These are phyloP conservation scores for Drosophila cracens DNA, from an alignment of 2,888 invertebrate species.

Conservation along the genomic window DNA sequence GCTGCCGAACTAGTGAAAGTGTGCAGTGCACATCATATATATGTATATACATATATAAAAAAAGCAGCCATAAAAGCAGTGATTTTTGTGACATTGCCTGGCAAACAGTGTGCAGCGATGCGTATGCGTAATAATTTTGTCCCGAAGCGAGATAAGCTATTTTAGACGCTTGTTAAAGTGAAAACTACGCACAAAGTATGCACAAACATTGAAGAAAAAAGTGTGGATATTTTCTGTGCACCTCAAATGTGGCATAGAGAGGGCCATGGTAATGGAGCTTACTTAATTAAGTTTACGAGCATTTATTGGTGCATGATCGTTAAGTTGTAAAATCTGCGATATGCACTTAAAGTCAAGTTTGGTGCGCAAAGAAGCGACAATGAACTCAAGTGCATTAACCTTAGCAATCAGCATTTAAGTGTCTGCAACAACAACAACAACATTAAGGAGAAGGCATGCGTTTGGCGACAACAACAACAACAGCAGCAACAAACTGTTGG, in stretches of 20 bases:
- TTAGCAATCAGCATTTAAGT: slow-evolving; percentile 80
- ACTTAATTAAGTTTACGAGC: slow-evolving; percentile 48
- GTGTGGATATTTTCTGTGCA: background rate
- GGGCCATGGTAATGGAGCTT: slow-evolving; percentile 19
- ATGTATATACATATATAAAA: slow-evolving; percentile 26
- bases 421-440: slow-evolving; percentile 44
- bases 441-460: slow-evolving; percentile 59
- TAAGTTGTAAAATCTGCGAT: slow-evolving; percentile 43
- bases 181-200: slow-evolving; percentile 42
- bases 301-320: slow-evolving; percentile 62
- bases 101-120: slow-evolving; percentile 53
- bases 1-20: slow-evolving; percentile 62
- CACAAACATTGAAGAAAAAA: background rate
- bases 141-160: slow-evolving; percentile 26
- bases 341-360: slow-evolving; percentile 56
- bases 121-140: slow-evolving; percentile 77
- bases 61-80: background rate
- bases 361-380: slow-evolving; percentile 78
- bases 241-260: slow-evolving; percentile 10
- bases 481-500: slow-evolving; percentile 60
- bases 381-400: slow-evolving; percentile 82
- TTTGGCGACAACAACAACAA: slow-evolving; percentile 76
- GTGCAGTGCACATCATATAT: slow-evolving; percentile 43
- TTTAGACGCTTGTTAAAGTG: slow-evolving; percentile 51
- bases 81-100: slow-evolving; percentile 29